Evolutionary conservation across 92 coral and sea anemone species (phyloP), one percentile per base, ranked within the genome.

Genomic region (Porites evermanni): DNA sequence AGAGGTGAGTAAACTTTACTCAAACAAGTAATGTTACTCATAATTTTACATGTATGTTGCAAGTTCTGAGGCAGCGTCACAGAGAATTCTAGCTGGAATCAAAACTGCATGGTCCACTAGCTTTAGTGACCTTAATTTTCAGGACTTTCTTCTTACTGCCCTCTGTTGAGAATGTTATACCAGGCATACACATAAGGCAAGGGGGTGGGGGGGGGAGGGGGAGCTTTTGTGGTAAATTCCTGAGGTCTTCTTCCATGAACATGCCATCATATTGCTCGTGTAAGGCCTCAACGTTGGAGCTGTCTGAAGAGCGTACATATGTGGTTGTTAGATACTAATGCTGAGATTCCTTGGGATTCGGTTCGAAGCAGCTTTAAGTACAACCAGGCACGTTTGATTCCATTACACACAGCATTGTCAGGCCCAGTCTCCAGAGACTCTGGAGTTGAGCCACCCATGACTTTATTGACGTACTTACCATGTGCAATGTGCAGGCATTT

Each of bases 211-310:
- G 77, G 21, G 21, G 21, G 21, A 21, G 21, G 21, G 21, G 21
- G 59, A 0, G 59, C 10, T 8, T 26, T 26, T 26, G 32, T 53
- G 59, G 59, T 53, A 53, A 53, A 53, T 8, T 53, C 18, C 78
- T 12, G 59, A 73, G 78, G 52, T 44, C 78, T 53, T 73, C 78
- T 68, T 68, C 73, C 80, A 11, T 70, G 68, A 89, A 89, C 78
- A 89, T 86, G 68, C 89, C 72, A 56, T 84, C 89, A 53, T 64
- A 89, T 50, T 78, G 92, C 47, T 75, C 74, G 56, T 78, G 83
- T 54, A 74, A 64, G 12, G 88, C 91, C 64, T 88, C 91, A 11
- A 85, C 92, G 60, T 89, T 89, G 24, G 85, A 14, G 68, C 63
- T 56, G 79, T 89, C 89, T 32, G 79, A 60, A 51, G 93, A 14